Conservation (phyloP, 92 coral and sea anemone genomes). For the Actinostola sp. region DNA sequence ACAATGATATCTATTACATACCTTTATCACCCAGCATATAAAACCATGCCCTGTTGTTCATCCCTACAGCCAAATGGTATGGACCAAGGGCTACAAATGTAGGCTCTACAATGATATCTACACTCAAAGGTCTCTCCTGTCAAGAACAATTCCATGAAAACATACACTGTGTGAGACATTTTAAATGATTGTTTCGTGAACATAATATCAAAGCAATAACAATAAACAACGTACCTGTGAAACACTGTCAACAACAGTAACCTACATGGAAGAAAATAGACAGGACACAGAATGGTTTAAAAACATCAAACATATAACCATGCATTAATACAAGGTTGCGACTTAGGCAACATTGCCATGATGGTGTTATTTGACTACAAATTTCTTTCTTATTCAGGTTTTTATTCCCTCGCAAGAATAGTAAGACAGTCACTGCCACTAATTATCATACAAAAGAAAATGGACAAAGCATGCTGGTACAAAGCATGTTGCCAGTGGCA, state of each 20-base stretch:
- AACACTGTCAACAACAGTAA: conserved; percentile 85
- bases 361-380: too few species aligned
- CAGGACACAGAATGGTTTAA: not conserved
- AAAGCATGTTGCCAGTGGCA: too few species aligned
- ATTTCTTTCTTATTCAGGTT: too few species aligned
- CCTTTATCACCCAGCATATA: conserved; percentile 95
- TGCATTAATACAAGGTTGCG: too few species aligned
- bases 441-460: too few species aligned
- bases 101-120: conserved; percentile 92
- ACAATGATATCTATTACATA: too few species aligned
- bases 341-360: too few species aligned
- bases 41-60: conserved; percentile 99
- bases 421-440: too few species aligned
- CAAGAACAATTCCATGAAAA: too few species aligned
- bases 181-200: not conserved
- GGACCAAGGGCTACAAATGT: conserved; percentile 97
- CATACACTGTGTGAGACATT: not conserved
- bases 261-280: conserved; percentile 39
- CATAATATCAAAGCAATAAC: not conserved
- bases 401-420: too few species aligned
- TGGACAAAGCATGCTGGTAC: too few species aligned
- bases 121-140: conserved; percentile 92
- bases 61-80: conserved; percentile 94
- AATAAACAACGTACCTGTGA: conserved; percentile 68
- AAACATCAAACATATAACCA: not conserved